phyloP scores from a whole-genome alignment of 1,140 invertebrate species.

The Portunus trituberculatus region DNA sequence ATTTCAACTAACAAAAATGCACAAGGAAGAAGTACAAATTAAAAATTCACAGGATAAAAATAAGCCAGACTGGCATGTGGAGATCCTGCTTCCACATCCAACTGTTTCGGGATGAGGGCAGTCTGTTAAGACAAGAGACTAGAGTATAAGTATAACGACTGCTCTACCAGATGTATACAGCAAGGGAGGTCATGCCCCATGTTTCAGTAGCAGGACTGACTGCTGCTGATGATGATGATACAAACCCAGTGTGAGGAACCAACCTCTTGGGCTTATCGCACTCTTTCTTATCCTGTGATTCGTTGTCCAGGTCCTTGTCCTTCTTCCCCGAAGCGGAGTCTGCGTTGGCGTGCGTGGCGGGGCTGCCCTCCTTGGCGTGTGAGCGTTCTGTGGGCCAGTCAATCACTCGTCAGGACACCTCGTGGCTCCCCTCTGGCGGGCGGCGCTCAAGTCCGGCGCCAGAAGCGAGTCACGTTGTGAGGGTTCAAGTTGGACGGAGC shows the following conservation, averaged over 20 bases:
- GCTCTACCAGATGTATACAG: constrained; percentile 64
- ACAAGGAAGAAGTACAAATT: constrained; percentile 51
- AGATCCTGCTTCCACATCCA: constrained; percentile 65
- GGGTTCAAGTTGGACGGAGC: neutral
- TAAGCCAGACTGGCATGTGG: constrained; percentile 51
- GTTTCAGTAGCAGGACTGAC: constrained; percentile 69
- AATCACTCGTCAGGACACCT: constrained; percentile 47
- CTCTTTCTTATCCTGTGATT: constrained; percentile 71
- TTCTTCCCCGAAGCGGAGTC: constrained; percentile 57
- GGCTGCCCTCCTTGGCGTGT: constrained; percentile 62
- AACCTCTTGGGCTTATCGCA: constrained; percentile 75
- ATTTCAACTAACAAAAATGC: constrained; percentile 42
- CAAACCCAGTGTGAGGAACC: constrained; percentile 75
- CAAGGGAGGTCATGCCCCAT: constrained; percentile 75
- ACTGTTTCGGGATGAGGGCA: constrained; percentile 64
- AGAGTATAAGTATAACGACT: constrained; percentile 63
- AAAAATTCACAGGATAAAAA: constrained; percentile 55
- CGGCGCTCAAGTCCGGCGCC: constrained; percentile 54
- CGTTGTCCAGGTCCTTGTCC: constrained; percentile 54
- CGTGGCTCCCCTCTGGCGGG: constrained; percentile 71
- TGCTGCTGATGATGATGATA: constrained; percentile 67
- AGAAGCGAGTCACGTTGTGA: constrained; percentile 70
- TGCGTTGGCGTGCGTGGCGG: constrained; percentile 57
- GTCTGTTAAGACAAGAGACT: constrained; percentile 51
- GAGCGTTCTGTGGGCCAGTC: constrained; percentile 66